Percentiles rank a stretch among this genome's conserved stretches.
Conservation (phyloP, 2,797 vertebrate genomes). For the Urocyon cinereoargenteus region DNA sequence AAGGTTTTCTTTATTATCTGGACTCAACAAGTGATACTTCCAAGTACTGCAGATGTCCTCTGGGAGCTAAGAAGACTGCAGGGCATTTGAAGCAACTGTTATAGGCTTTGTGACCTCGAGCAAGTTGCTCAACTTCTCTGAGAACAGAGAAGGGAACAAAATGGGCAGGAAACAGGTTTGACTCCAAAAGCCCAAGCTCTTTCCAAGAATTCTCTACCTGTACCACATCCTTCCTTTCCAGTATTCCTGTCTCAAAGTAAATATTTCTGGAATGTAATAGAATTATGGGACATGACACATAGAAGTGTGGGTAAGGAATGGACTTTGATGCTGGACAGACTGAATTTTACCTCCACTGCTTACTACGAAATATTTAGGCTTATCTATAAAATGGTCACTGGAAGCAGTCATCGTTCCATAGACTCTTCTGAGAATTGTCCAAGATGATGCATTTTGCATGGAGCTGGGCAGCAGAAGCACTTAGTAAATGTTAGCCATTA, state of each 20-base stretch:
- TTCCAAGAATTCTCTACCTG: background rate
- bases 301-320: background rate
- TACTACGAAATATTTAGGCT: background rate
- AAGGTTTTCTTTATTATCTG: background rate
- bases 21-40: background rate
- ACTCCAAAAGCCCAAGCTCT: background rate
- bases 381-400: background rate
- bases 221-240: background rate
- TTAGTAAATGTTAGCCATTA: conserved; percentile 34
- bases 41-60: background rate
- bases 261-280: background rate
- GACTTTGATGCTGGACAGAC: background rate
- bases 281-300: background rate
- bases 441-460: background rate
- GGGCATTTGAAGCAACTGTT: background rate
- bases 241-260: background rate
- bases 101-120: background rate
- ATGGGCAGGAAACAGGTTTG: background rate
- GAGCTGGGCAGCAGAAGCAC: background rate
- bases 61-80: background rate
- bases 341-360: background rate
- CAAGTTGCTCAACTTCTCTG: conserved; percentile 44
- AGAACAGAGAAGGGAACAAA: background rate
- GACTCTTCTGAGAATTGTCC: background rate
- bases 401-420: background rate